These are phyloP conservation scores for Chloromyia formosa DNA, from an alignment of 2,888 invertebrate species.

Conservation along the genomic window DNA sequence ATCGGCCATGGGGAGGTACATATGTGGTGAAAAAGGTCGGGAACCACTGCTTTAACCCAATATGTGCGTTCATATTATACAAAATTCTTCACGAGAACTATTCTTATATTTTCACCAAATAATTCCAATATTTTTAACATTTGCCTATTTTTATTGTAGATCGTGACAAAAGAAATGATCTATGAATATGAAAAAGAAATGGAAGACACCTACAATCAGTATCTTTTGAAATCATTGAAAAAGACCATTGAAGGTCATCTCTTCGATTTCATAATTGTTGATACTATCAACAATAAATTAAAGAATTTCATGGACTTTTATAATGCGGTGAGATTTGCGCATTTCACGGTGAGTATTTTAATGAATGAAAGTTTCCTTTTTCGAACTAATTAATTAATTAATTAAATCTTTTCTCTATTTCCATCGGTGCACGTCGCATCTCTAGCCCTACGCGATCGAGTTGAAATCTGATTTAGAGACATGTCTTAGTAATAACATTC, in stretches of 20 bases:
- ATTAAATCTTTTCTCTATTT: conserved; percentile 39
- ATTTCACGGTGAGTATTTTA: conserved; percentile 59
- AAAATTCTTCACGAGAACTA: too few relatives aligned
- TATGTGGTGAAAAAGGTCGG: too few relatives aligned
- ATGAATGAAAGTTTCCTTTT: conserved; percentile 17
- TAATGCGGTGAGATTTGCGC: conserved; percentile 76
- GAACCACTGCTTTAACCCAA: too few relatives aligned
- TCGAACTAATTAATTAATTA: too few relatives aligned
- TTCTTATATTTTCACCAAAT: too few relatives aligned
- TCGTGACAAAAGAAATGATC: conserved; percentile 65
- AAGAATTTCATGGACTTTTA: conserved; percentile 87
- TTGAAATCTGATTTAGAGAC: conserved; percentile 81
- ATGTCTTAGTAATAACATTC: conserved; percentile 86
- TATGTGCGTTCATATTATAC: too few relatives aligned
- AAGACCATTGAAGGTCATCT: conserved; percentile 90
- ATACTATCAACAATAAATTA: conserved; percentile 86
- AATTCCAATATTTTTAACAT: neutral
- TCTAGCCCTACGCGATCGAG: conserved; percentile 88
- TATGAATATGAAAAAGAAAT: conserved; percentile 86
- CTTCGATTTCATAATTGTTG: conserved; percentile 92
- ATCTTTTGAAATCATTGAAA: conserved; percentile 87
- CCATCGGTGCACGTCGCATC: neutral
- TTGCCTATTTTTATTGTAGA: conserved; percentile 53
- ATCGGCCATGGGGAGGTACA: too few relatives aligned
- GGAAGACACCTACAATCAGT: conserved; percentile 83